phyloP scores from a whole-genome alignment of 2,888 invertebrate genomes.

The Platycheirus rosarum region DNA sequence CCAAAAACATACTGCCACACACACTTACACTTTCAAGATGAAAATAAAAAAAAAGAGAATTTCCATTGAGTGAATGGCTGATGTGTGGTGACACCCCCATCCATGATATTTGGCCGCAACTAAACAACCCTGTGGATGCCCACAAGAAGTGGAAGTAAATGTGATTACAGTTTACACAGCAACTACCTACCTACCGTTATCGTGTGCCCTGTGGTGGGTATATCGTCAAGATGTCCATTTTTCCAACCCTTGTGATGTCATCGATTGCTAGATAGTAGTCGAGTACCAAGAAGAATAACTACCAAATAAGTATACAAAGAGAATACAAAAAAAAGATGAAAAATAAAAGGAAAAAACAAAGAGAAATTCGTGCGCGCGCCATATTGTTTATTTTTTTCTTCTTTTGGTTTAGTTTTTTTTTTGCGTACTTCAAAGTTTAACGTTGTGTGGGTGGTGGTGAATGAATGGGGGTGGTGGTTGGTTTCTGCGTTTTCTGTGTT shows the following conservation, averaged over 20 bases:
- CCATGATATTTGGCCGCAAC: constrained; percentile 75
- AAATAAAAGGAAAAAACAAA: constrained; percentile 39
- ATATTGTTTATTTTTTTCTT: constrained; percentile 48
- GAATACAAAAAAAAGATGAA: constrained; percentile 16
- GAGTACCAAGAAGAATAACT: constrained; percentile 21
- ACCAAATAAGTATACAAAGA: constrained; percentile 22
- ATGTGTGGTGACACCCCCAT: constrained; percentile 77
- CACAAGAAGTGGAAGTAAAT: constrained; percentile 77
- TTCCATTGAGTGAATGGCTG: constrained; percentile 73
- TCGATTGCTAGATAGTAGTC: constrained; percentile 48
- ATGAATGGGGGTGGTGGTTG: constrained; percentile 53
- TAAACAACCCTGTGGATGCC: constrained; percentile 80
- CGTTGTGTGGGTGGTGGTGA: constrained; percentile 52
- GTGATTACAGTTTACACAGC: constrained; percentile 69
- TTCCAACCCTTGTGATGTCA: constrained; percentile 33
- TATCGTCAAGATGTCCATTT: constrained; percentile 71
- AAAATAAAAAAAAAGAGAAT: constrained; percentile 35
- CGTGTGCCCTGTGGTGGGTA: constrained; percentile 58
- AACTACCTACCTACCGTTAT: constrained; percentile 68
- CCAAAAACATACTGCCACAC: not conserved
- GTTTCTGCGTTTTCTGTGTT: constrained; percentile 74
- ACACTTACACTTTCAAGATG: constrained; percentile 3
- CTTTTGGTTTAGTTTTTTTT: constrained; percentile 30
- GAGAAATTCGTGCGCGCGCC: constrained; percentile 69
- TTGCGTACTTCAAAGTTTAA: constrained; percentile 64